Percentiles rank a stretch among this genome's conserved stretches.
Conservation (phyloP, 2,888 invertebrate species). For the Amitus sp. region DNA sequence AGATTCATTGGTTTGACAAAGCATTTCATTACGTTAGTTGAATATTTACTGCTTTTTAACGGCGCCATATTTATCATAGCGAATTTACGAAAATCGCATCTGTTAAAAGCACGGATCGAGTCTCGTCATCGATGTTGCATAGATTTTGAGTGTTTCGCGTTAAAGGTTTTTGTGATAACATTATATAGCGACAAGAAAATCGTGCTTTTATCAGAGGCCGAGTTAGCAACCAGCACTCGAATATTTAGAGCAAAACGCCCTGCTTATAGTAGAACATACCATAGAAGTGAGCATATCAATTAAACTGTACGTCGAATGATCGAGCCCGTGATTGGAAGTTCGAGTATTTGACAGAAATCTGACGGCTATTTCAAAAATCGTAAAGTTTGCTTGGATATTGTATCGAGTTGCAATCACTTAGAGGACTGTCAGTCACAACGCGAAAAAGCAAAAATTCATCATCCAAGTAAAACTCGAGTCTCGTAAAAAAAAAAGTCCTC, state of each 20-base stretch:
- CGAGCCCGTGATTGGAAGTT: too few relatives aligned
- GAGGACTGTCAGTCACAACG: too few relatives aligned
- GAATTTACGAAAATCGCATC: constrained; percentile 1
- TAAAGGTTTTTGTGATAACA: not conserved
- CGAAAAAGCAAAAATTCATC: too few relatives aligned
- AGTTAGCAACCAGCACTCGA: constrained; percentile 3
- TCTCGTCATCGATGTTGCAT: not conserved
- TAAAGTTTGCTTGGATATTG: too few relatives aligned
- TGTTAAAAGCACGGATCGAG: constrained; percentile 3
- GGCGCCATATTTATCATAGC: not conserved
- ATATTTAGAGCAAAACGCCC: constrained; percentile 18
- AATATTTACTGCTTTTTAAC: not conserved
- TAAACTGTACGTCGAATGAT: constrained; percentile 7
- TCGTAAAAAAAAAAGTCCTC: too few relatives aligned
- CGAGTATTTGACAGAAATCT: too few relatives aligned
- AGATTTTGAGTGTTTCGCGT: not conserved
- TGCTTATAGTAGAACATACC: constrained; percentile 19
- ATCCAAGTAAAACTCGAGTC: too few relatives aligned
- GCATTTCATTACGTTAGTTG: not conserved
- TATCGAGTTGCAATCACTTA: too few relatives aligned
- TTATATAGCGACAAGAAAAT: not conserved
- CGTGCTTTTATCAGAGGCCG: constrained; percentile 4
- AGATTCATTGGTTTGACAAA: not conserved
- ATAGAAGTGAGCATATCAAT: constrained; percentile 24
- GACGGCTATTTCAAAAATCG: too few relatives aligned